A percentile compares a stretch with the other conserved stretches of the same genome.
phyloP scores from a whole-genome alignment of 2,797 vertebrate species.

The Amphiprion clarkii region DNA sequence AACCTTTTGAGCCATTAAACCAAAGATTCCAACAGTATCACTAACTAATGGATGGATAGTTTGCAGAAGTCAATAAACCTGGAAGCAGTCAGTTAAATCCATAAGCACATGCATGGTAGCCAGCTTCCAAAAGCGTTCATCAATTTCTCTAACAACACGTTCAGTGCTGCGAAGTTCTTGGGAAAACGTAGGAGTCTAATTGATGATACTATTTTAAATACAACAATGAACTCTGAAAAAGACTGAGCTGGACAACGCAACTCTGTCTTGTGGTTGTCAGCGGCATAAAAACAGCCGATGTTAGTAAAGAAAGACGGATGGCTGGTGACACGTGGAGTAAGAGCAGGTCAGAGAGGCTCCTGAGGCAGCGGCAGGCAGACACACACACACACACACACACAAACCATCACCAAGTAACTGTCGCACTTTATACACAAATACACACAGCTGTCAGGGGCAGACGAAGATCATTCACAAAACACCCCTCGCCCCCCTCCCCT shows the following conservation, averaged over 20 bases:
- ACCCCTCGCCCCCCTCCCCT: constrained; percentile 65
- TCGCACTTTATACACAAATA: constrained; percentile 79
- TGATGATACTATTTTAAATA: background rate
- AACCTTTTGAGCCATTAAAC: constrained; percentile 1
- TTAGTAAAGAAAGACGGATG: constrained; percentile 61
- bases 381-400: constrained; percentile 29
- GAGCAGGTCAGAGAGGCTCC: constrained; percentile 78
- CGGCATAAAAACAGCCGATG: constrained; percentile 33
- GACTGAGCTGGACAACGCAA: background rate
- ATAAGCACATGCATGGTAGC: background rate
- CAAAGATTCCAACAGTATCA: background rate
- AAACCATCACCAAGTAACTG: constrained; percentile 63
- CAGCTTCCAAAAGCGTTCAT: background rate
- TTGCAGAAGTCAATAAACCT: background rate
- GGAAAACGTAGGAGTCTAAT: background rate
- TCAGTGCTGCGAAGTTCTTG: background rate
- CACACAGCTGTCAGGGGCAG: constrained; percentile 85
- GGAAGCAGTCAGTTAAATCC: background rate
- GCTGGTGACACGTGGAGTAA: constrained; percentile 75
- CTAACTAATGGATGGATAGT: background rate
- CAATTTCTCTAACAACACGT: background rate
- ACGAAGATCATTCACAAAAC: constrained; percentile 87
- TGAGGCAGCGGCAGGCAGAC: constrained; percentile 52
- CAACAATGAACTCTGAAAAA: background rate
- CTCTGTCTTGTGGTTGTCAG: constrained; percentile 34